A percentile compares a stretch with the other conserved stretches of the same genome.
Evolutionary conservation across 2,888 invertebrate genomes (phyloP).

Genomic region (Sinodicranocentrus sp.): DNA sequence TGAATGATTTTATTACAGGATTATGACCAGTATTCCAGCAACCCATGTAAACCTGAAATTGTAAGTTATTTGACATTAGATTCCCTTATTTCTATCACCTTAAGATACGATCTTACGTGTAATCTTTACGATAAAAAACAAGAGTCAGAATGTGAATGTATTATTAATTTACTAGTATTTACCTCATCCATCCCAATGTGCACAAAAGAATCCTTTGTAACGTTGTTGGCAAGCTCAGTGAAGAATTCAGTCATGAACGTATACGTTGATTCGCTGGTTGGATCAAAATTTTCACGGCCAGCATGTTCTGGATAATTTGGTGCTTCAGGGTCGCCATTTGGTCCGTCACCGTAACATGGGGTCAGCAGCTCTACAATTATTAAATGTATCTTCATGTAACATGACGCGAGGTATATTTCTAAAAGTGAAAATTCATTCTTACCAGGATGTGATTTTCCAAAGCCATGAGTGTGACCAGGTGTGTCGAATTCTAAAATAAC

Average conservation of each 20-base stretch:
- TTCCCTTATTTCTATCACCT: too few species aligned
- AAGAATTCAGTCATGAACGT: constrained; percentile 85
- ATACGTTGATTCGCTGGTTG: constrained; percentile 84
- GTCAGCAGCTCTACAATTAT: constrained; percentile 85
- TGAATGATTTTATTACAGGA: constrained; percentile 83
- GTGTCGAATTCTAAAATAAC: constrained; percentile 95
- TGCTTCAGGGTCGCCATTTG: constrained; percentile 77
- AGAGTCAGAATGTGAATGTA: too few species aligned
- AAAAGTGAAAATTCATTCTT: too few species aligned
- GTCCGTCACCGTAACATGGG: constrained; percentile 82
- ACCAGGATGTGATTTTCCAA: constrained; percentile 67
- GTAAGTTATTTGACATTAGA: too few species aligned
- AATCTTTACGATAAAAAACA: too few species aligned
- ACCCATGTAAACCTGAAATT: constrained; percentile 64
- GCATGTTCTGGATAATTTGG: constrained; percentile 79
- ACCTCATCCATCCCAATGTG: constrained; percentile 95
- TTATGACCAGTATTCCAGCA: constrained; percentile 81
- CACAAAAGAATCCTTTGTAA: constrained; percentile 89
- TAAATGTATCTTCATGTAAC: not conserved
- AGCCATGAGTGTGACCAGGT: constrained; percentile 82
- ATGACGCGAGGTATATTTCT: not conserved
- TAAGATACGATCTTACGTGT: too few species aligned
- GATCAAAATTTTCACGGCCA: constrained; percentile 89
- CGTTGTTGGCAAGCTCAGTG: constrained; percentile 82
- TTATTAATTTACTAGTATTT: too few species aligned